Percentiles rank a stretch among this genome's conserved stretches.
These are phyloP conservation scores for Phocoena phocoena DNA, from an alignment of 2,113 vertebrate genomes.

Conservation along the genomic window DNA sequence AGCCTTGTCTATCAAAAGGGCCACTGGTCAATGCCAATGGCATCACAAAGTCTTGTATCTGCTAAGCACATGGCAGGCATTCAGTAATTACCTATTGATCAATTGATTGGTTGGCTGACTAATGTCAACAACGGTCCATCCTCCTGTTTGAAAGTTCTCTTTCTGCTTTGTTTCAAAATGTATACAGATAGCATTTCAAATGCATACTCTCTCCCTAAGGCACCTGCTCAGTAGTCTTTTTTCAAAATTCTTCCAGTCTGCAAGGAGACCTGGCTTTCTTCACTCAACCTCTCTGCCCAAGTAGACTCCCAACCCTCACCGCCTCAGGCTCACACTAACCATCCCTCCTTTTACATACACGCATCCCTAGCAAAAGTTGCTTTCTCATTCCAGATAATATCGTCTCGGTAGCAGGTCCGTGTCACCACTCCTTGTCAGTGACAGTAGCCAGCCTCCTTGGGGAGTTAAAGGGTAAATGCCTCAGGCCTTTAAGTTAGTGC, in stretches of 20 bases:
- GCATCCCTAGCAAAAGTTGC: not conserved
- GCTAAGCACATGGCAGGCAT: not conserved
- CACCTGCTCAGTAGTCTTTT: not conserved
- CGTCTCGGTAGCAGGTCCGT: not conserved
- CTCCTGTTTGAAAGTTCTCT: not conserved
- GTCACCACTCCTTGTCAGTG: not conserved
- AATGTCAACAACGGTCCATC: not conserved
- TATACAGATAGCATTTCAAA: not conserved
- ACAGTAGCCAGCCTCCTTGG: not conserved
- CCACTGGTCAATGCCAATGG: not conserved
- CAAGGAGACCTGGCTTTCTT: not conserved
- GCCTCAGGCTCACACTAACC: not conserved
- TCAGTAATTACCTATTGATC: not conserved
- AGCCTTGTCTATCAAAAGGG: not conserved
- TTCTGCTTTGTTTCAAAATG: conserved; percentile 5
- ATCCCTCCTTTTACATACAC: not conserved
- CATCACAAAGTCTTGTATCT: not conserved
- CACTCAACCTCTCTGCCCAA: not conserved
- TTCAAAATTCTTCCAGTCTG: not conserved
- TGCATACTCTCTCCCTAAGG: not conserved
- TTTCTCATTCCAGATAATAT: not conserved
- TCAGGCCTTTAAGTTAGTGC: conserved; percentile 6
- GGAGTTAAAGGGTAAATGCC: not conserved
- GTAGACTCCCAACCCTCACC: not conserved
- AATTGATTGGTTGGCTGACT: not conserved